These are phyloP conservation scores for Trialeurodes vaporariorum DNA, from an alignment of 1,140 invertebrate species.

Conservation along the genomic window DNA sequence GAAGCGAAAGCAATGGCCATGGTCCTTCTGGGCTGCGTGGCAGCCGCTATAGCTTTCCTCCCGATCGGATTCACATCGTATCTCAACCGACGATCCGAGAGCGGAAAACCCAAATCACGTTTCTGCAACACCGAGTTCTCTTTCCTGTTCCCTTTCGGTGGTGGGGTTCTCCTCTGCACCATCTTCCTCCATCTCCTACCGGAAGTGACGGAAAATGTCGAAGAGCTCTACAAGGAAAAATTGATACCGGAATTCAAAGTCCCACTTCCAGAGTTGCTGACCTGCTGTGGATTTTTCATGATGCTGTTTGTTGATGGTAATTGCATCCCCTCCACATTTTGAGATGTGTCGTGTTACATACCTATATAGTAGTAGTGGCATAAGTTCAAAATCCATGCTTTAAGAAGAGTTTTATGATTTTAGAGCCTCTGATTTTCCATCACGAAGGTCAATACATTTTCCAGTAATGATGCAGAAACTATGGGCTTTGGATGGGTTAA, in stretches of 20 bases:
- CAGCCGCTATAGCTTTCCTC: constrained; percentile 6
- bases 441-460: no score
- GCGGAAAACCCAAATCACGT: not conserved
- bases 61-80: constrained; percentile 9
- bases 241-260: constrained; percentile 21
- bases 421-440: no score
- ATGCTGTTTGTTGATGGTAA: constrained; percentile 44
- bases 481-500: no score
- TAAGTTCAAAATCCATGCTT: no score
- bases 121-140: constrained; percentile 15
- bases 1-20: constrained; percentile 9
- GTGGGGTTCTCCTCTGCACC: constrained; percentile 79
- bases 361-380: no score
- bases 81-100: not conserved
- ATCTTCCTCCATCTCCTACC: constrained; percentile 83
- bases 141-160: constrained; percentile 66
- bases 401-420: no score
- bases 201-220: constrained; percentile 54
- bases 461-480: no score
- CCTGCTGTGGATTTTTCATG: constrained; percentile 44
- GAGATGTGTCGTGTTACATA: no score
- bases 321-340: no score
- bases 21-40: constrained; percentile 12
- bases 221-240: constrained; percentile 9
- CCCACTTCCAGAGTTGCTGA: constrained; percentile 40